Conservation (phyloP, 2,888 invertebrate species). For the Dryobota labecula region DNA sequence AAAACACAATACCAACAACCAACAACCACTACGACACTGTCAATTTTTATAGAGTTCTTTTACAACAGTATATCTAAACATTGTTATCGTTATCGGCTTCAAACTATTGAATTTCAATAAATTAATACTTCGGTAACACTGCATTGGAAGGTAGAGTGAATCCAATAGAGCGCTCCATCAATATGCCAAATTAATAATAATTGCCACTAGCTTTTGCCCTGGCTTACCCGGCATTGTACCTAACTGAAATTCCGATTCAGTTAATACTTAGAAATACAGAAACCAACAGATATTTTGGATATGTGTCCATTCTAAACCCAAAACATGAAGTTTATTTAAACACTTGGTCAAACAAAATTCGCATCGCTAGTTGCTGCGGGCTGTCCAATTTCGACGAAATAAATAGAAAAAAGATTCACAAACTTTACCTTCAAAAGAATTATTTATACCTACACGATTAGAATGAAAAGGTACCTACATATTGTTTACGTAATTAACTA, state of each 20-base stretch:
- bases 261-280: background rate
- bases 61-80: background rate
- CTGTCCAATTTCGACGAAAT: constrained; percentile 4
- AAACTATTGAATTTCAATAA: constrained; percentile 4
- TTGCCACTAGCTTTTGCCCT: constrained; percentile 17
- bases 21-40: too few relatives aligned
- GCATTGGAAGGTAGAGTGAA: constrained; percentile 27
- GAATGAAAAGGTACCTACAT: too few relatives aligned
- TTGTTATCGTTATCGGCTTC: background rate
- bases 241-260: constrained; percentile 12
- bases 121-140: background rate
- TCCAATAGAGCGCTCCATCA: constrained; percentile 41
- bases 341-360: constrained; percentile 3
- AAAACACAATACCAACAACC: too few relatives aligned
- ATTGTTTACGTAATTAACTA: background rate
- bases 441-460: too few relatives aligned
- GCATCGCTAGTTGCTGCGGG: background rate
- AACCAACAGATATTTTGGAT: background rate
- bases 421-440: background rate
- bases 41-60: background rate
- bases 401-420: constrained; percentile 6
- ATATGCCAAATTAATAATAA: constrained; percentile 44
- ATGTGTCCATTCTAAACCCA: background rate
- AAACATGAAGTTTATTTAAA: constrained; percentile 4
- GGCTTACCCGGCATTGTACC: background rate